Evolutionary conservation across 2,888 invertebrate species (phyloP).

Genomic region (Phrixothrix hirtus): DNA sequence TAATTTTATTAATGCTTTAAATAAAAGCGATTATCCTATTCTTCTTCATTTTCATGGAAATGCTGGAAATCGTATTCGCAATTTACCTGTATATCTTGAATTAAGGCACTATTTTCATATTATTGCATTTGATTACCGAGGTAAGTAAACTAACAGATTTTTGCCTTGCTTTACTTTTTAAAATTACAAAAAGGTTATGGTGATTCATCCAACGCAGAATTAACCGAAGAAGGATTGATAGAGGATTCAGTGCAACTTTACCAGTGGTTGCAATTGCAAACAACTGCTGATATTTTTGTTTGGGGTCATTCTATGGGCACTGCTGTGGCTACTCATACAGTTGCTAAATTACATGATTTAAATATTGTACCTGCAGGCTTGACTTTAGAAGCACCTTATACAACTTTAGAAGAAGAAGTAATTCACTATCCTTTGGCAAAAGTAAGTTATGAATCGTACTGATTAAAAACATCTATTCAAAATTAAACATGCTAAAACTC

Average conservation of each 20-base stretch:
- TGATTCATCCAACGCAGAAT: slow-evolving; percentile 69
- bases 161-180: not conserved
- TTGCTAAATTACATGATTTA: slow-evolving; percentile 59
- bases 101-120: slow-evolving; percentile 74
- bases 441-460: too few species aligned
- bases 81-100: slow-evolving; percentile 74
- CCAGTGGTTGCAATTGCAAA: slow-evolving; percentile 70
- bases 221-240: slow-evolving; percentile 82
- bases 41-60: slow-evolving; percentile 75
- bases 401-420: slow-evolving; percentile 81
- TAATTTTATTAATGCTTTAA: slow-evolving; percentile 46
- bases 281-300: slow-evolving; percentile 70
- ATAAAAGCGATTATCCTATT: slow-evolving; percentile 57
- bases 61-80: slow-evolving; percentile 69
- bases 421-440: not conserved
- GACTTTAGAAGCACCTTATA: slow-evolving; percentile 92
- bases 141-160: too few species aligned
- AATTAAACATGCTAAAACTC: too few species aligned
- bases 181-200: slow-evolving; percentile 65
- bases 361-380: slow-evolving; percentile 68
- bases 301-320: slow-evolving; percentile 94
- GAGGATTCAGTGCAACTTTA: slow-evolving; percentile 78
- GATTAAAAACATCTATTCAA: too few species aligned
- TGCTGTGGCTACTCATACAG: slow-evolving; percentile 73
- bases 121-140: slow-evolving; percentile 80